A percentile compares a stretch with the other conserved stretches of the same genome.
Evolutionary conservation across 2,113 vertebrate genomes (phyloP).

Genomic region (Argyrosomus japonicus): DNA sequence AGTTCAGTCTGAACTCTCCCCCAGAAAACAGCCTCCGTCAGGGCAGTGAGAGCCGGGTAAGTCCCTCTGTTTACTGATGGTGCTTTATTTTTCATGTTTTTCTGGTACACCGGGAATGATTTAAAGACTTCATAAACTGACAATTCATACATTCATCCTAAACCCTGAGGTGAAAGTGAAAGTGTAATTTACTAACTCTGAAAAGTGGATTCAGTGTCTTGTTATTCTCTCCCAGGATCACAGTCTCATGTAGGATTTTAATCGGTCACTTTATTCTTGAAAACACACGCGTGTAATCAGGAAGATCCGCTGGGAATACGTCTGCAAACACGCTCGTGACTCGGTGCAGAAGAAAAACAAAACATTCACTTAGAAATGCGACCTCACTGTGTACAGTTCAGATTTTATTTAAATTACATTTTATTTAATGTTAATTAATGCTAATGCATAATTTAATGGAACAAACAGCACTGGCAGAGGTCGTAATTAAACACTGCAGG

Average conservation of each 20-base stretch:
- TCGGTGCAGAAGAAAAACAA: conserved; percentile 2
- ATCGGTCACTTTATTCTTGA: not conserved
- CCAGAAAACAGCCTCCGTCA: too few relatives aligned
- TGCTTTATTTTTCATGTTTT: too few relatives aligned
- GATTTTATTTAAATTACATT: conserved; percentile 42
- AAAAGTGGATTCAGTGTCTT: not conserved
- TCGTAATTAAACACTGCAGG: conserved; percentile 47
- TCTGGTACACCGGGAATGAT: too few relatives aligned
- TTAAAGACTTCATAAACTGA: too few relatives aligned
- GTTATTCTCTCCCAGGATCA: not conserved
- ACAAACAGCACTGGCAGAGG: conserved; percentile 47
- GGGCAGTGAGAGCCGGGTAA: too few relatives aligned
- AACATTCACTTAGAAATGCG: conserved; percentile 16
- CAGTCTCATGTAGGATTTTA: not conserved
- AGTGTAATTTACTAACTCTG: not conserved
- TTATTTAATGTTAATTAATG: conserved; percentile 64
- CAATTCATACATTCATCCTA: too few relatives aligned
- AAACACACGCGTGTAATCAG: not conserved
- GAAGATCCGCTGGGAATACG: not conserved
- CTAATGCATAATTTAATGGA: conserved; percentile 60
- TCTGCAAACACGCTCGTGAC: not conserved
- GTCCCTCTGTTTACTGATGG: too few relatives aligned
- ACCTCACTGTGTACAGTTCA: conserved; percentile 42
- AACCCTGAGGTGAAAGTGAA: too few relatives aligned
- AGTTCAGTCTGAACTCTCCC: too few relatives aligned